Percentiles rank a stretch among this genome's conserved stretches.
phyloP scores from a whole-genome alignment of 35 echinoderm and acorn worm species.

The Antedon bifida region DNA sequence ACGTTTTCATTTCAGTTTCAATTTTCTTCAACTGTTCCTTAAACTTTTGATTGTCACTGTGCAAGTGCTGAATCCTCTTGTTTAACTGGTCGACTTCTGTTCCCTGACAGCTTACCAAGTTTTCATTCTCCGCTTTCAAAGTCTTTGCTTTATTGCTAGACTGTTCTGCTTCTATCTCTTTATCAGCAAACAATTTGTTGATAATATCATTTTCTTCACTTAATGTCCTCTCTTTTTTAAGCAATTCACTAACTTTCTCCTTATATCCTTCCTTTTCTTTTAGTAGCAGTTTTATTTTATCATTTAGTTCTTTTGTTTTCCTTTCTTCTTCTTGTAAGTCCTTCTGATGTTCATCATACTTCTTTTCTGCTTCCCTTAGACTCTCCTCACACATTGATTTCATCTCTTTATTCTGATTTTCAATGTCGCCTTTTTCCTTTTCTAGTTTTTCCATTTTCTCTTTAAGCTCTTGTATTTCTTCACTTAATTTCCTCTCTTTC shows the following conservation, averaged over 20 bases:
- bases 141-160: neutral
- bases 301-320: neutral
- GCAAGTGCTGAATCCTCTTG: neutral
- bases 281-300: neutral
- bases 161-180: neutral
- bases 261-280: neutral
- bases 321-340: conserved; percentile 5
- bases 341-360: too few relatives aligned
- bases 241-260: neutral
- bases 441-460: conserved; percentile 1
- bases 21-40: neutral
- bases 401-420: neutral
- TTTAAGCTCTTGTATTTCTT: conserved; percentile 4
- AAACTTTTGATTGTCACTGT: neutral
- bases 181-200: neutral
- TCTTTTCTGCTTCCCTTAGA: neutral
- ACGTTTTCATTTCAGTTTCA: neutral
- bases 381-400: neutral
- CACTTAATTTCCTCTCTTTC: neutral
- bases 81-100: neutral
- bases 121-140: neutral
- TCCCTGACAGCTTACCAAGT: neutral
- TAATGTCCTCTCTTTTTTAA: neutral
- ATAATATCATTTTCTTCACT: neutral
- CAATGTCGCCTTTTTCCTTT: neutral